Conservation (phyloP, 2,113 vertebrate species). For the Heterochromis multidens region DNA sequence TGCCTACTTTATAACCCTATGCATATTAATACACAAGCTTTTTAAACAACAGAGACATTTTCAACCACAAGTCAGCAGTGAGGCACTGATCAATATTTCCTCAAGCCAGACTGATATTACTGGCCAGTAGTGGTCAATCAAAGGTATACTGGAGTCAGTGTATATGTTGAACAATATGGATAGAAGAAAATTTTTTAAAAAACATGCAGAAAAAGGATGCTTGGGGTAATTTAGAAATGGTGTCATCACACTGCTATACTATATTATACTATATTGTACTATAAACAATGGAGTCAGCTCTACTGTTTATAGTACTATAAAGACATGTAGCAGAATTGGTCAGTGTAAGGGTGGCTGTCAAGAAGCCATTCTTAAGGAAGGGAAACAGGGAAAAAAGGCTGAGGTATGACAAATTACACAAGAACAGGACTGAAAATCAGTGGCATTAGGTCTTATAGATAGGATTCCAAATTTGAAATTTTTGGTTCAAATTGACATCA, state of each 20-base stretch:
- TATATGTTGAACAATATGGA: fast-evolving
- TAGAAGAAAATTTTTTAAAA: neutral
- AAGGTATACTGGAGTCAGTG: neutral
- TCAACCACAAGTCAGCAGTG: neutral
- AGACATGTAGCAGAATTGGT: no score
- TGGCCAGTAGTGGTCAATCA: neutral
- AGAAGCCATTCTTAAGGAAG: no score
- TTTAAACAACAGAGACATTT: neutral
- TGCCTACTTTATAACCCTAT: neutral
- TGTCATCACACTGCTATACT: neutral
- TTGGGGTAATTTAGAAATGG: neutral
- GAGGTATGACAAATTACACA: no score
- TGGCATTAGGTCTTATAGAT: no score
- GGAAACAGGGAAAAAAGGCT: no score
- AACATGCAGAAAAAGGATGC: neutral
- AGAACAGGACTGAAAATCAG: neutral
- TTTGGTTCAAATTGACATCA: neutral
- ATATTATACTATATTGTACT: no score
- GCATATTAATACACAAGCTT: neutral
- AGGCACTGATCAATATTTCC: neutral
- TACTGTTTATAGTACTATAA: no score
- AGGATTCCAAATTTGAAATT: neutral
- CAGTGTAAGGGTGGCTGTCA: no score
- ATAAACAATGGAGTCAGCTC: no score
- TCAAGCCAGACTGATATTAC: neutral